Conservation (phyloP, 2,797 vertebrate genomes). For the Pangasius macronema region DNA sequence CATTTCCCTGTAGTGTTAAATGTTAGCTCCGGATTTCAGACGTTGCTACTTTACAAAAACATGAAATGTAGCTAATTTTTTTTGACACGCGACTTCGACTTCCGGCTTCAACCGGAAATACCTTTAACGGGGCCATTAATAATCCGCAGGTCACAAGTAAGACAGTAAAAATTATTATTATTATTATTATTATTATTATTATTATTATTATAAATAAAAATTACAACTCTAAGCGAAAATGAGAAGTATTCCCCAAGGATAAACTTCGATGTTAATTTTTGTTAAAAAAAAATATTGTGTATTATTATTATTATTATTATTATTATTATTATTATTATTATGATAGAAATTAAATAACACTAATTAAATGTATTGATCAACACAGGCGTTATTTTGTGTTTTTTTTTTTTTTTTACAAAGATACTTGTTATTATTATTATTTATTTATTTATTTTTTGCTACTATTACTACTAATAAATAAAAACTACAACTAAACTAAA, state of each 20-base stretch:
- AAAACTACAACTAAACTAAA: too few relatives aligned
- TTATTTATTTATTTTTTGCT: not conserved
- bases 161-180: not conserved
- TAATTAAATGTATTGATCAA: not conserved
- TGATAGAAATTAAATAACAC: too few relatives aligned
- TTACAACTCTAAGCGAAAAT: too few relatives aligned
- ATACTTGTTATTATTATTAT: not conserved
- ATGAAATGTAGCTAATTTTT: too few relatives aligned
- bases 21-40: not conserved
- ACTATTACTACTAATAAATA: too few relatives aligned
- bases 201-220: too few relatives aligned
- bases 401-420: too few relatives aligned
- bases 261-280: too few relatives aligned
- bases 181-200: not conserved
- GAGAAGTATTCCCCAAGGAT: too few relatives aligned
- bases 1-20: not conserved
- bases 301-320: too few relatives aligned
- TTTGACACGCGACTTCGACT: not conserved
- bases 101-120: constrained; percentile 10
- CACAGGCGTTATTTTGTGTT: not conserved
- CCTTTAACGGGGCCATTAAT: not conserved
- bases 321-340: too few relatives aligned
- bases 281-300: too few relatives aligned
- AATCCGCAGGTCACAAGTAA: not conserved
- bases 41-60: not conserved